phyloP scores from a whole-genome alignment of 2,113 vertebrate species.

The Oreamnos americanus region DNA sequence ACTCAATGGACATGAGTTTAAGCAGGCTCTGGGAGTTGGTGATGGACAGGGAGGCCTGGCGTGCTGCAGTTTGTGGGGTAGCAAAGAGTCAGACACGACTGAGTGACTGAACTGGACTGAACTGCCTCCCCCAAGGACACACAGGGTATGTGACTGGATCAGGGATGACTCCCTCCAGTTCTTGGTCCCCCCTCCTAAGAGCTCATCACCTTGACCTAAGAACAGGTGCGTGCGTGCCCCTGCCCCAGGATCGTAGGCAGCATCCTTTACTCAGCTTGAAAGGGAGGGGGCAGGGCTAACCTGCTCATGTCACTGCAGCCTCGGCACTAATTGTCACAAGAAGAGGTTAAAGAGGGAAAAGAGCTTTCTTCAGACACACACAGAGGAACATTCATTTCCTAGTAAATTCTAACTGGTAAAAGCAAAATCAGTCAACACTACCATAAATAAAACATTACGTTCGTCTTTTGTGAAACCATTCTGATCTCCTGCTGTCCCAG shows the following conservation, averaged over 20 bases:
- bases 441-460: conserved; percentile 18
- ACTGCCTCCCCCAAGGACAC: background rate
- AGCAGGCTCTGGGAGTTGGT: background rate
- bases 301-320: background rate
- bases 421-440: background rate
- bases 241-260: background rate
- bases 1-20: background rate
- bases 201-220: background rate
- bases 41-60: background rate
- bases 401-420: conserved; percentile 43
- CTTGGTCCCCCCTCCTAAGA: background rate
- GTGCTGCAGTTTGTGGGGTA: background rate
- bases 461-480: background rate
- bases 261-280: background rate
- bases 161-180: background rate
- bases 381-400: background rate
- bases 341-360: background rate
- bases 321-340: background rate
- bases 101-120: background rate
- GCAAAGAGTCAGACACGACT: background rate
- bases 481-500: background rate
- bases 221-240: too few species aligned
- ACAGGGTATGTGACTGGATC: fast-evolving
- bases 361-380: background rate
- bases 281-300: background rate